A percentile compares a stretch with the other conserved stretches of the same genome.
These are phyloP conservation scores for Drosophila ficusphila DNA, from an alignment of 1,140 invertebrate species.

Conservation along the genomic window DNA sequence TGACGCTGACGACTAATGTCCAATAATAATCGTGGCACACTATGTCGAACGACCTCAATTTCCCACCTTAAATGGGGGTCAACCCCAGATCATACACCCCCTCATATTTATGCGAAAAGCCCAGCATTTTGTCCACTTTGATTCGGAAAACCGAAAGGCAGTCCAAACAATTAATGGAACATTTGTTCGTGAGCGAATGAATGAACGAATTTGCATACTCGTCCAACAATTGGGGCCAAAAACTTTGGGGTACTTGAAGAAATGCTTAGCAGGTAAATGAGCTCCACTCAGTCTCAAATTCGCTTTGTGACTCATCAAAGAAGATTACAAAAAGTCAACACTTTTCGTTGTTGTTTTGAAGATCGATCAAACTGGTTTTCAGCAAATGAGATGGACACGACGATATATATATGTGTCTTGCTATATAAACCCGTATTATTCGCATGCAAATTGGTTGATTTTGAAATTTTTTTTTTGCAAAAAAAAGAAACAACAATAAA, in stretches of 20 bases:
- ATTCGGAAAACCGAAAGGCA: conserved; percentile 18
- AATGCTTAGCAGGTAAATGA: conserved; percentile 41
- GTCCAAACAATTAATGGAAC: conserved; percentile 12
- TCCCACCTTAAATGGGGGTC: conserved; percentile 18
- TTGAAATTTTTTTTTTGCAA: conserved; percentile 67
- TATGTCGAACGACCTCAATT: conserved; percentile 73
- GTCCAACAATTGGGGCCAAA: conserved; percentile 9
- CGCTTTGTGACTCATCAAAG: conserved; percentile 41
- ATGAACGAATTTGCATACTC: conserved; percentile 44
- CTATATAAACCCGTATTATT: conserved; percentile 45
- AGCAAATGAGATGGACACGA: conserved; percentile 42
- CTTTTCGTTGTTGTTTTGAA: conserved; percentile 16
- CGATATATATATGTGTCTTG: conserved; percentile 3
- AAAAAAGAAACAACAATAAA: conserved; percentile 43
- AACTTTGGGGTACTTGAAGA: conserved; percentile 16
- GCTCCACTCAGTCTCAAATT: conserved; percentile 31
- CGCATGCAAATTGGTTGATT: conserved; percentile 76
- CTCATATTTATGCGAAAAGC: background rate
- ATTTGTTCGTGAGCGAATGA: conserved; percentile 4
- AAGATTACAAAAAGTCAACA: conserved; percentile 36
- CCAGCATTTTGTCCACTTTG: background rate
- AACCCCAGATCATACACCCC: conserved; percentile 21
- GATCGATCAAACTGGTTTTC: conserved; percentile 69
- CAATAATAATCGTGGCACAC: conserved; percentile 73
- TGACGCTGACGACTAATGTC: conserved; percentile 54